These are phyloP conservation scores for Chrysopilus asiliformis DNA, from an alignment of 2,888 invertebrate species.

Conservation along the genomic window DNA sequence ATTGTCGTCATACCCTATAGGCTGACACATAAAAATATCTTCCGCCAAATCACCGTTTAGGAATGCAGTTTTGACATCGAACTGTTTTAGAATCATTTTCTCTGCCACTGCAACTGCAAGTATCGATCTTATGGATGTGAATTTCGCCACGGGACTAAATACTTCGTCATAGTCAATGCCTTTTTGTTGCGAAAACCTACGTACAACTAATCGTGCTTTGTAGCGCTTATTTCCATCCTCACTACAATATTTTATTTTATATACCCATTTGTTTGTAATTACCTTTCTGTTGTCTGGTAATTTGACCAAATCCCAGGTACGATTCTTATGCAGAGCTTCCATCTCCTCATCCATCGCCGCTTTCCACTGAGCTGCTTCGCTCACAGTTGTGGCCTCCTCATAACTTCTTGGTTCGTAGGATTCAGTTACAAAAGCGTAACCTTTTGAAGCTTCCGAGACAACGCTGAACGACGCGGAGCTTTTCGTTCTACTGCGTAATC, in stretches of 20 bases:
- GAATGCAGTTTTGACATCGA: slow-evolving; percentile 15
- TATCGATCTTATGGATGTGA: slow-evolving; percentile 6
- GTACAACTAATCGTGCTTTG: slow-evolving; percentile 5
- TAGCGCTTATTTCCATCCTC: slow-evolving; percentile 1
- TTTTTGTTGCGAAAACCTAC: slow-evolving; percentile 10
- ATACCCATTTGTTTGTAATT: slow-evolving; percentile 6
- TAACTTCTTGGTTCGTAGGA: slow-evolving; percentile 9
- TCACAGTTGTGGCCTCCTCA: slow-evolving; percentile 8
- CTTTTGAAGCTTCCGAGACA: too few relatives aligned
- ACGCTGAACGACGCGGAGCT: too few relatives aligned
- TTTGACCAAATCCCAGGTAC: slow-evolving; percentile 14
- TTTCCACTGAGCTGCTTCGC: slow-evolving; percentile 9
- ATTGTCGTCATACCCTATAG: slow-evolving; percentile 11
- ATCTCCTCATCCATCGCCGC: slow-evolving; percentile 14
- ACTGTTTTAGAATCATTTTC: slow-evolving; percentile 10
- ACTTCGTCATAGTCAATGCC: slow-evolving; percentile 11
- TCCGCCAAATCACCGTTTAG: slow-evolving; percentile 10
- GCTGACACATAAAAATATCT: slow-evolving; percentile 13
- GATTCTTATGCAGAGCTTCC: slow-evolving; percentile 12
- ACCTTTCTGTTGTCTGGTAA: slow-evolving; percentile 13
- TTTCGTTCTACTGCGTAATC: too few relatives aligned
- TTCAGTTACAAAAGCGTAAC: not conserved
- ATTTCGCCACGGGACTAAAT: slow-evolving; percentile 10
- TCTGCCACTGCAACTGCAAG: slow-evolving; percentile 11
- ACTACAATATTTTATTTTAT: slow-evolving; percentile 6